Base-by-base conservation (phyloP, 2,113 vertebrate species). In the Gallinago jamesoni region DNA sequence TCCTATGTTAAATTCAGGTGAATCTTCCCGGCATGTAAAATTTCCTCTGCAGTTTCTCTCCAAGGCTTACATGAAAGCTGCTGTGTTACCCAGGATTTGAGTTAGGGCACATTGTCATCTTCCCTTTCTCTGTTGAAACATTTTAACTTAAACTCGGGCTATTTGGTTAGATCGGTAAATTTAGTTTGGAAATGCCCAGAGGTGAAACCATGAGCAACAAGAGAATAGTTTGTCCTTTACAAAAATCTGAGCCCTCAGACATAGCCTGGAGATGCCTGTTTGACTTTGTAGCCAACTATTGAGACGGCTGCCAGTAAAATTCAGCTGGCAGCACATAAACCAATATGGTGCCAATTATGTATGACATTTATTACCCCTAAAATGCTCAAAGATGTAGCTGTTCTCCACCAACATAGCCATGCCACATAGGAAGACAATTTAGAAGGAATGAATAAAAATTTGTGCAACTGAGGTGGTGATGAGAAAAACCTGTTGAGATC, bases 391-490 rank as follows among this genome's bases (percentile, higher is more conserved):
- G 59, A 75, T 59, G 35, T 43, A 35, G 53, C 84, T 76, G n/a
- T 82, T 94, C 47, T 82, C 47, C 57, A 67, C 56, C 30, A 81
- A 68, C 28, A 37, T 7, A 67, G 23, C 0, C 0, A 59, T 37
- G 8, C 70, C 31, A 33, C 1, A 2, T 66, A 60, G 23, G 55
- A 70, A 72, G 56, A 45, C 55, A 59, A 87, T 78, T 50, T 78
- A 79, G 76, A 93, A 87, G 43, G 66, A 93, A 76, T 59, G 41
- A 28, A n/a, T 77, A 41, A 80, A 94, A 91, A 78, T 31, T 27
- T 22, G n/a, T 63, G 80, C 68, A 41, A 35, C 31, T 92, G 47
- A 10, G 6, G 27, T 66, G 53, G 57, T 45, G 85, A 80, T 55
- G 77, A 72, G 66, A 82, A 87, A 87, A 93, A 75, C 52, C 43